Evolutionary conservation across 2,113 vertebrate genomes (phyloP), one percentile per base, ranked within the genome.

Genomic region (Opisthocomus hoazin): DNA sequence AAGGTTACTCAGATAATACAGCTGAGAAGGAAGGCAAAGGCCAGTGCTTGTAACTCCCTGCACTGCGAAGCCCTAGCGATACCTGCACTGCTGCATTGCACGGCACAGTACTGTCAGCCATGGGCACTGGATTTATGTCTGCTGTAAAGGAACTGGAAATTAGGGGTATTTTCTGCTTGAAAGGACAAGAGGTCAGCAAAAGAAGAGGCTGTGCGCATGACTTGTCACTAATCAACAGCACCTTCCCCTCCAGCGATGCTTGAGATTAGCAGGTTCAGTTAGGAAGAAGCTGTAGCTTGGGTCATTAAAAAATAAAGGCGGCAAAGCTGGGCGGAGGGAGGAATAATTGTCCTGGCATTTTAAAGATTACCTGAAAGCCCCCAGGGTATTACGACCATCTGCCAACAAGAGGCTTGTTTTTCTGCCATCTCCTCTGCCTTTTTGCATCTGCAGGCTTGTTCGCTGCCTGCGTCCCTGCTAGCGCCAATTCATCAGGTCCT

Each of bases 101-200:
- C 6, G 2, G 46, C 48, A 32, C 22, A n/a, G 43, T 18, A 2
- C 5, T 24, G 17, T 39, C 27, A 26, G 51, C 16, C 4, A 1
- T 11, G 30, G 57, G 36, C 17, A 2, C 2, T 23, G 57, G 70
- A 22, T 51, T 61, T n/a, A 15, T 11, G 10, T 12, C 7, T 17
- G 34, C 36, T 12, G 43, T 2, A 34, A 69, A 39, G 30, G n/a
- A 51, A 3, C 10, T 45, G 69, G 63, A n/a, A 43, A 46, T 6
- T 2, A 2, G 46, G 63, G 12, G 13, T 20, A 5, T 56, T 56
- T 34, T 36, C 83, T 61, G 6, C 41, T 70, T 1, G 5, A 19
- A 29, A 66, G 50, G 57, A 60, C 0, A 10, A 50, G 58, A 32
- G 43, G 54, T 18, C 71, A 30, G 27, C 16, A 9, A 18, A 36